These are phyloP conservation scores for Alaudala cheleensis DNA, from an alignment of 2,113 vertebrate species.

Conservation along the genomic window DNA sequence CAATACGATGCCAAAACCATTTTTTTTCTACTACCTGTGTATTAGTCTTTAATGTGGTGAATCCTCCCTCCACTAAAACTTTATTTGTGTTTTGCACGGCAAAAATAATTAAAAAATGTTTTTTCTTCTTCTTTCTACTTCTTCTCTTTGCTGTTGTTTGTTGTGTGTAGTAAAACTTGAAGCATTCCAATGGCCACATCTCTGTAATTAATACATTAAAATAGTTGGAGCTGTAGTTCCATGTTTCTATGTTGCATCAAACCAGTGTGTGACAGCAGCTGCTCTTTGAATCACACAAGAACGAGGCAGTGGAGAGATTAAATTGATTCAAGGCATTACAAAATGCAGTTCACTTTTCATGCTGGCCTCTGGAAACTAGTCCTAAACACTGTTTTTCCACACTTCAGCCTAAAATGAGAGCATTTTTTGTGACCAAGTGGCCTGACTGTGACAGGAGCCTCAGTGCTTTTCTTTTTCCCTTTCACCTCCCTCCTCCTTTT, in stretches of 20 bases:
- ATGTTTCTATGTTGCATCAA: background rate
- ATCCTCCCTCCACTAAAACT: background rate
- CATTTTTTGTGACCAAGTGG: background rate
- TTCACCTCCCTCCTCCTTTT: background rate
- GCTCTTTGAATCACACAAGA: background rate
- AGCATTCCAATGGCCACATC: background rate
- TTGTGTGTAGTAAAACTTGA: background rate
- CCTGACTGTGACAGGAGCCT: background rate
- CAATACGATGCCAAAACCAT: background rate
- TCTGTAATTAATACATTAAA: background rate
- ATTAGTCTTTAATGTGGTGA: background rate
- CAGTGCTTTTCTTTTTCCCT: background rate
- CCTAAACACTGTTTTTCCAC: rapidly evolving
- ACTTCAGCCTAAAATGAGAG: background rate
- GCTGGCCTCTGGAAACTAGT: background rate
- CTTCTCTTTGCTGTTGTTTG: background rate
- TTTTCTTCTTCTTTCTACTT: background rate
- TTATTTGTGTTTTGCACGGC: background rate
- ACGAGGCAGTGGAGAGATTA: background rate
- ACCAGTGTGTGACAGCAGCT: background rate
- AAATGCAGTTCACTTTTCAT: background rate
- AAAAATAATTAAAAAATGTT: rapidly evolving
- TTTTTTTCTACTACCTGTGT: background rate
- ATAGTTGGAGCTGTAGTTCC: background rate
- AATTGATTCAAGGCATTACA: background rate